These are phyloP conservation scores for Lycocorax pyrrhopterus DNA, from an alignment of 2,113 vertebrate species.

Conservation along the genomic window DNA sequence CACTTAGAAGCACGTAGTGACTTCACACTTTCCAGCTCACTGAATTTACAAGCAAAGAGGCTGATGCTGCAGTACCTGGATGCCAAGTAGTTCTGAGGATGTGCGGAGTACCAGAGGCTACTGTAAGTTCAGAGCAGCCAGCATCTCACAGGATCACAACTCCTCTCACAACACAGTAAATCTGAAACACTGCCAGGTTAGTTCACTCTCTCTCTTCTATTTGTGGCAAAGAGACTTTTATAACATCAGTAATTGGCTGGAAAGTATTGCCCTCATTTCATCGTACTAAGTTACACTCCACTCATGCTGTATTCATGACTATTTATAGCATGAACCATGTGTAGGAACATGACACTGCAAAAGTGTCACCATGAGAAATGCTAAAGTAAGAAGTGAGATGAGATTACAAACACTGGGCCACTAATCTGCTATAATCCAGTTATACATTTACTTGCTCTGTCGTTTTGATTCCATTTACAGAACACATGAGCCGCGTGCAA, in stretches of 20 bases:
- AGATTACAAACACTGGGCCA: background rate
- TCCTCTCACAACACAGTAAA: background rate
- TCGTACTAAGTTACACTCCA: background rate
- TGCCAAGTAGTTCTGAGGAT: background rate
- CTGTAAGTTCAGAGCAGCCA: background rate
- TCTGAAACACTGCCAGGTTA: background rate
- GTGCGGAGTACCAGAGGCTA: background rate
- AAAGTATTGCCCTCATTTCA: background rate
- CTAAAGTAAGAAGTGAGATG: background rate
- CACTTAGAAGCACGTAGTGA: background rate
- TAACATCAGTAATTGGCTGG: background rate
- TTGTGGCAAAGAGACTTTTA: background rate
- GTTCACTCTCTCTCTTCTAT: background rate
- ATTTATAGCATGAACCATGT: background rate
- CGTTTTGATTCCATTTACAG: background rate
- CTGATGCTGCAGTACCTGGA: background rate
- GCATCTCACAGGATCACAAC: background rate
- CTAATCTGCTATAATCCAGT: background rate
- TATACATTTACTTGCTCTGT: background rate
- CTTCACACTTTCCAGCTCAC: slow-evolving; percentile 12
- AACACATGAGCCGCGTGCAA: background rate
- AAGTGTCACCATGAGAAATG: background rate
- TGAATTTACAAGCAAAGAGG: background rate
- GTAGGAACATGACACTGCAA: background rate
- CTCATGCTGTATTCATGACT: background rate